Evolutionary conservation across 2,113 vertebrate genomes (phyloP).

Genomic region (Corythoichthys intestinalis): DNA sequence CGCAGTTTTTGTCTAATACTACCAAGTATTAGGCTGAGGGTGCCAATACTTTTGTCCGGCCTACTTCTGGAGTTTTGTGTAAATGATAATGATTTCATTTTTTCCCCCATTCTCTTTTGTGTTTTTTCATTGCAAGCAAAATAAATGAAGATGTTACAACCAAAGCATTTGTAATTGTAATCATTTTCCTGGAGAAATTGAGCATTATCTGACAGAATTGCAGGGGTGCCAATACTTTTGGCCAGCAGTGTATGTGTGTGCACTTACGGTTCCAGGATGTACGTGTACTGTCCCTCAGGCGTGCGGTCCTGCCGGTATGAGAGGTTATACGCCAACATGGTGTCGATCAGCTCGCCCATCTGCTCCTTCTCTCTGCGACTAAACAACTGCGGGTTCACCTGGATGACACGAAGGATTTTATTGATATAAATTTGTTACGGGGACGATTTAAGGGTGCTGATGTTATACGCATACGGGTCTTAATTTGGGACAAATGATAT

Average conservation of each 20-base stretch:
- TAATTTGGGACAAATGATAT: constrained; percentile 86
- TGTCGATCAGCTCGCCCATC: constrained; percentile 81
- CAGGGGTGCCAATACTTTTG: too few species aligned
- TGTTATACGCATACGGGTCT: constrained; percentile 74
- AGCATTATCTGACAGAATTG: too few species aligned
- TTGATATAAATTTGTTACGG: background rate
- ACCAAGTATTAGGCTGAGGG: too few species aligned
- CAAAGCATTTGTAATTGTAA: too few species aligned
- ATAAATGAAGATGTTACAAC: too few species aligned
- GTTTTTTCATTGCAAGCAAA: too few species aligned
- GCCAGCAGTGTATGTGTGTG: background rate
- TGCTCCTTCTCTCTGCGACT: constrained; percentile 91
- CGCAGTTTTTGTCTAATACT: too few species aligned
- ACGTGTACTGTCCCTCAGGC: constrained; percentile 86
- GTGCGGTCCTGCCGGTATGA: constrained; percentile 90
- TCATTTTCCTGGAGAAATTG: too few species aligned
- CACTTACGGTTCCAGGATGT: constrained; percentile 91
- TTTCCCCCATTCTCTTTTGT: too few species aligned
- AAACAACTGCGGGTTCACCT: constrained; percentile 96
- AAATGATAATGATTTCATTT: too few species aligned
- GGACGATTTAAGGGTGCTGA: background rate
- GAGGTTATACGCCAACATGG: constrained; percentile 94
- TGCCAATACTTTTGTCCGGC: too few species aligned
- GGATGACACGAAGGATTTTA: constrained; percentile 6
- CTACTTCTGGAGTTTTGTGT: too few species aligned